Conservation (phyloP, 2,113 vertebrate genomes). For the Girardinichthys multiradiatus region DNA sequence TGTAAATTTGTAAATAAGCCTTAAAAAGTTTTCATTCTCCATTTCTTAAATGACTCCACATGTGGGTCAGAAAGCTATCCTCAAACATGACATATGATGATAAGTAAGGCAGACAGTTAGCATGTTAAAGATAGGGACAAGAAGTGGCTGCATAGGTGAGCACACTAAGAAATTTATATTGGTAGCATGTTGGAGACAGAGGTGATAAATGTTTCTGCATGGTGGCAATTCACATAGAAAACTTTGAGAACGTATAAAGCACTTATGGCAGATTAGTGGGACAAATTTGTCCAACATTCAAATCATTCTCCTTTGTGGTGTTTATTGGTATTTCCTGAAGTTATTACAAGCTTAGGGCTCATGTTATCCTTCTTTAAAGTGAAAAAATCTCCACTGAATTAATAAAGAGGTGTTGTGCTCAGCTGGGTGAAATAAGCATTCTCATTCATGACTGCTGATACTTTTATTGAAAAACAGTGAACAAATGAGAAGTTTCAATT, state of each 20-base stretch:
- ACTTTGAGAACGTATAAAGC: constrained; percentile 11
- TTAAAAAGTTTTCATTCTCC: not conserved
- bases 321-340: constrained; percentile 27
- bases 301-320: constrained; percentile 27
- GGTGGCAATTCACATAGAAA: constrained; percentile 9
- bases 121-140: constrained; percentile 53
- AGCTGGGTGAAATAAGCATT: constrained; percentile 56
- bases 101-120: constrained; percentile 62
- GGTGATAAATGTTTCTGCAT: constrained; percentile 30
- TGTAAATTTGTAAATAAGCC: not conserved
- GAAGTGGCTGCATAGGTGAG: constrained; percentile 45
- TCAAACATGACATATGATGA: not conserved
- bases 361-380: constrained; percentile 32
- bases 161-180: constrained; percentile 32
- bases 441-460: constrained; percentile 37
- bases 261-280: not conserved
- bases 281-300: constrained; percentile 41
- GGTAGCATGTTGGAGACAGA: constrained; percentile 49
- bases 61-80: no score
- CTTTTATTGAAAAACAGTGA: constrained; percentile 12
- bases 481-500: not conserved
- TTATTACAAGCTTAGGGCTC: constrained; percentile 44
- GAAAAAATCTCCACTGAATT: constrained; percentile 24
- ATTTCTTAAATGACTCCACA: not conserved
- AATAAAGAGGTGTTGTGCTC: constrained; percentile 53